Conservation (phyloP, 2,113 vertebrate genomes). For the Siniperca chuatsi region DNA sequence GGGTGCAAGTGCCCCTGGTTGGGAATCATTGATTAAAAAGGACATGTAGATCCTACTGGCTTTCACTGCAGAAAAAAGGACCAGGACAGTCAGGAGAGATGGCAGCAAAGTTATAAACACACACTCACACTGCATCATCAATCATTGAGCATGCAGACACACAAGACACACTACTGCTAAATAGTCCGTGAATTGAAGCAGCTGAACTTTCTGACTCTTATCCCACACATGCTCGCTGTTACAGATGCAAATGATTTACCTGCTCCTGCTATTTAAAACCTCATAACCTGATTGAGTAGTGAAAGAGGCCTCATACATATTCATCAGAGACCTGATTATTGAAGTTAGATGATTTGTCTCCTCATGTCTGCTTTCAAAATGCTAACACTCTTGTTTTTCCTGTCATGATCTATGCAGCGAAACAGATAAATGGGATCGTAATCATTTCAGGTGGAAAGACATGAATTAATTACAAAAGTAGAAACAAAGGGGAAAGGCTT, state of each 20-base stretch:
- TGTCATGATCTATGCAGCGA: background rate
- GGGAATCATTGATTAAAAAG: background rate
- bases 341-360: conserved; percentile 38
- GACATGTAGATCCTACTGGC: background rate
- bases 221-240: background rate
- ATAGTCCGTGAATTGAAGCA: conserved; percentile 3
- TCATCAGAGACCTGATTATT: conserved; percentile 47
- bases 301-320: conserved; percentile 44
- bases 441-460: conserved; percentile 5
- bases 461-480: background rate
- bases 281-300: conserved; percentile 42
- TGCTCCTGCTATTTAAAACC: conserved; percentile 13
- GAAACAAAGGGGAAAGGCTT: background rate
- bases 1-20: background rate
- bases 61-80: background rate
- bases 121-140: background rate
- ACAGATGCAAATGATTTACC: conserved; percentile 53
- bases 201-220: conserved; percentile 23
- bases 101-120: background rate
- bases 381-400: conserved; percentile 15
- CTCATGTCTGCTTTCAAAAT: conserved; percentile 22
- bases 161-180: background rate
- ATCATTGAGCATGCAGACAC: background rate
- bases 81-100: too few species aligned
- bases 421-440: conserved; percentile 1